phyloP scores from a whole-genome alignment of 2,113 vertebrate genomes.

The Menura novaehollandiae region DNA sequence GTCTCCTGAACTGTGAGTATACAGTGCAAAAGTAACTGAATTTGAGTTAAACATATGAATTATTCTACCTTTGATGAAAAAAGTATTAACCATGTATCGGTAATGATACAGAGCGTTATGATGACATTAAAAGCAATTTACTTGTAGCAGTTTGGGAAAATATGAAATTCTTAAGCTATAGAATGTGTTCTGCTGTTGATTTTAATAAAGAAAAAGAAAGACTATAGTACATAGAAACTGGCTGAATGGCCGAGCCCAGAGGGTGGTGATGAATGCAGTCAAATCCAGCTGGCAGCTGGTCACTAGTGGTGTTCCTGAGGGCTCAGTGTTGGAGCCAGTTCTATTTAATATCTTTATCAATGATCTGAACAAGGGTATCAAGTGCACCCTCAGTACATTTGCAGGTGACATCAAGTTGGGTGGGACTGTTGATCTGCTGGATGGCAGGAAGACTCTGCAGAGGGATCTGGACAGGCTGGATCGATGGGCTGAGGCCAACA shows the following conservation, averaged over 20 bases:
- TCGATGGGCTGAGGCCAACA: accelerated
- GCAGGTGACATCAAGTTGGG: not conserved
- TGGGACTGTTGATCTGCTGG: not conserved
- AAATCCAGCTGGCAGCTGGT: not conserved
- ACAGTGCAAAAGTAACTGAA: not conserved
- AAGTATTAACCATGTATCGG: not conserved
- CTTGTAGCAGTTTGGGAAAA: not conserved
- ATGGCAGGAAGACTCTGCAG: not conserved
- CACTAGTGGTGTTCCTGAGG: not conserved
- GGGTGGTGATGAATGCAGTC: not conserved
- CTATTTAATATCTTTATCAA: not conserved
- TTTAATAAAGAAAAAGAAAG: not conserved
- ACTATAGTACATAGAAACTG: not conserved
- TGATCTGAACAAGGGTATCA: not conserved
- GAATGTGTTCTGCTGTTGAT: not conserved
- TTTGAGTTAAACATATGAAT: not conserved
- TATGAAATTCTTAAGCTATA: not conserved
- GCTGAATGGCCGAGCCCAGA: not conserved
- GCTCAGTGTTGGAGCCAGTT: not conserved
- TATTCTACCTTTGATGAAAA: not conserved
- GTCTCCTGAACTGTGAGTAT: not conserved
- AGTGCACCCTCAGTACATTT: not conserved
- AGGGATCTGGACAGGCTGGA: not conserved
- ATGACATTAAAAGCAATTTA: not conserved
- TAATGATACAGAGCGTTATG: not conserved